phyloP scores from a whole-genome alignment of 2,888 invertebrate genomes.

The Hipparchia sbordonii region DNA sequence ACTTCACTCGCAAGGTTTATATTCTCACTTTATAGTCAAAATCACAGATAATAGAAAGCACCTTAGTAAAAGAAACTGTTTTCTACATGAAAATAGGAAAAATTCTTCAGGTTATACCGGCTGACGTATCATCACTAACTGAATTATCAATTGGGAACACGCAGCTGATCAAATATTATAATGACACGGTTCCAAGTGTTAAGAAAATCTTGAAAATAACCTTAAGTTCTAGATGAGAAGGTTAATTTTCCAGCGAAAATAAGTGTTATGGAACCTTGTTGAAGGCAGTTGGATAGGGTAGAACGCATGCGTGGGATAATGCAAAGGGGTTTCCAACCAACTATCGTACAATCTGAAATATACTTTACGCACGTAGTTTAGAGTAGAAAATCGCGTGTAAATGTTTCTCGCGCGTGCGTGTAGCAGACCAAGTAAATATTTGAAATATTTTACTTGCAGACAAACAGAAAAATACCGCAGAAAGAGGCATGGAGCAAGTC shows the following conservation, averaged over 20 bases:
- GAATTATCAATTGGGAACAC: constrained; percentile 75
- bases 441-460: constrained; percentile 53
- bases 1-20: constrained; percentile 7
- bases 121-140: constrained; percentile 65
- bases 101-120: constrained; percentile 59
- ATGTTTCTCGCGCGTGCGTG: constrained; percentile 56
- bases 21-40: constrained; percentile 33
- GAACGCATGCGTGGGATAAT: constrained; percentile 68
- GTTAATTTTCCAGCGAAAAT: constrained; percentile 42
- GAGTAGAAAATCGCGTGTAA: constrained; percentile 42
- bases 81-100: constrained; percentile 38
- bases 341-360: constrained; percentile 41
- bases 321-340: constrained; percentile 54
- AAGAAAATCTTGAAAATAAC: constrained; percentile 53
- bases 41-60: constrained; percentile 37
- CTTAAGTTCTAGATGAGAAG: constrained; percentile 57
- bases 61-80: constrained; percentile 23
- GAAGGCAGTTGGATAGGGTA: constrained; percentile 54
- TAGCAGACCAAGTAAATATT: constrained; percentile 48
- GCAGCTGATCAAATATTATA: constrained; percentile 76
- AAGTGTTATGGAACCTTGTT: constrained; percentile 47
- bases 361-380: constrained; percentile 46
- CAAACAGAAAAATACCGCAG: constrained; percentile 12
- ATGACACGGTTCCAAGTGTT: constrained; percentile 58
- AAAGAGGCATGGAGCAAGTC: neutral